Evolutionary conservation across 2,113 vertebrate species (phyloP).

Genomic region (Poeciliopsis turrubarensis): DNA sequence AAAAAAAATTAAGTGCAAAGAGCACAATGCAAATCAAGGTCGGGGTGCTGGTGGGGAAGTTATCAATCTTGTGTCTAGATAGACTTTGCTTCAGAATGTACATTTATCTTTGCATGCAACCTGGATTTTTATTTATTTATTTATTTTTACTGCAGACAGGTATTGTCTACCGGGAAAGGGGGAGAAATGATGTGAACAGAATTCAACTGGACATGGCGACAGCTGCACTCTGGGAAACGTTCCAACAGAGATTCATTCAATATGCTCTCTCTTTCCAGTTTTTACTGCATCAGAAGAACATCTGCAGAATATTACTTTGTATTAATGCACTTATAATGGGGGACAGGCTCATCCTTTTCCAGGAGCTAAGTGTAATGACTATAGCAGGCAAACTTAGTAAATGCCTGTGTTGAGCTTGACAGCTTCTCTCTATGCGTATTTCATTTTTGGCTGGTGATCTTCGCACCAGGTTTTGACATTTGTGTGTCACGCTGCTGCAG

Average conservation of each 20-base stretch:
- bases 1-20: neutral
- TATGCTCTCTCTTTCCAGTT: slow-evolving; percentile 58
- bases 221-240: slow-evolving; percentile 74
- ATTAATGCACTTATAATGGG: slow-evolving; percentile 75
- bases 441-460: slow-evolving; percentile 60
- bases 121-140: slow-evolving; percentile 15
- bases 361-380: slow-evolving; percentile 64
- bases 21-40: neutral
- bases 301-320: slow-evolving; percentile 72
- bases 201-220: slow-evolving; percentile 90
- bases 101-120: slow-evolving; percentile 80
- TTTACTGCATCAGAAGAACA: slow-evolving; percentile 67
- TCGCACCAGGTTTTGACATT: slow-evolving; percentile 62
- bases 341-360: slow-evolving; percentile 60
- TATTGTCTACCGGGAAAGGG: slow-evolving; percentile 81
- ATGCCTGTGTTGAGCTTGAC: slow-evolving; percentile 50
- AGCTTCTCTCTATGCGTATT: slow-evolving; percentile 46
- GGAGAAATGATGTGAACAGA: slow-evolving; percentile 80
- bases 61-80: slow-evolving; percentile 76
- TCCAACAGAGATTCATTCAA: slow-evolving; percentile 73
- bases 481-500: slow-evolving; percentile 46
- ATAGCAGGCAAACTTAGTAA: slow-evolving; percentile 48
- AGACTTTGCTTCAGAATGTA: slow-evolving; percentile 72
- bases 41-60: slow-evolving; percentile 37
- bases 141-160: slow-evolving; percentile 74